Percentiles rank a stretch among this genome's conserved stretches.
phyloP scores from a whole-genome alignment of 2,888 invertebrate genomes.

The Synanthedon vespiformis region DNA sequence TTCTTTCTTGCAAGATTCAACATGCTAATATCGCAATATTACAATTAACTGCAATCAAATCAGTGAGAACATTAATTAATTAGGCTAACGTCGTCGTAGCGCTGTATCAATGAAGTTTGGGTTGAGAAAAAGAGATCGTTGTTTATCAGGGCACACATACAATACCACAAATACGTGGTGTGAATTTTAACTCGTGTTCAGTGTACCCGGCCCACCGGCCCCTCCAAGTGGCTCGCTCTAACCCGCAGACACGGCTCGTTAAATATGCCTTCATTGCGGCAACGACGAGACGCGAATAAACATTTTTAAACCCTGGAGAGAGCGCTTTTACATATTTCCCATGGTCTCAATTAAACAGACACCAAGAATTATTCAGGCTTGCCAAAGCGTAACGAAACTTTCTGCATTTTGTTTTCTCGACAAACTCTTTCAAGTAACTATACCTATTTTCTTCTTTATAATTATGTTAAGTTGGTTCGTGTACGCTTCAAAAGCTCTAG shows the following conservation, averaged over 20 bases:
- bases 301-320: constrained; percentile 9
- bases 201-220: constrained; percentile 2
- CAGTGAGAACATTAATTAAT: no score
- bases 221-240: constrained; percentile 1
- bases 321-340: constrained; percentile 9
- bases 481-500: no score
- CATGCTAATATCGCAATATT: no score
- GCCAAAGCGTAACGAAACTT: constrained; percentile 3
- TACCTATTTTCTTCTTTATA: no score
- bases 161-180: constrained; percentile 26
- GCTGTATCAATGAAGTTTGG: no score
- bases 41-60: no score
- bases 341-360: constrained; percentile 12
- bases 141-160: constrained; percentile 26
- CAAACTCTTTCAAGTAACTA: no score
- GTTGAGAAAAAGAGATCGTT: constrained; percentile 10
- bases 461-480: no score
- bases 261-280: constrained; percentile 7
- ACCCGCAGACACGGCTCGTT: constrained; percentile 1
- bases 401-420: no score
- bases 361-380: constrained; percentile 10
- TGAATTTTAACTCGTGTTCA: constrained; percentile 23
- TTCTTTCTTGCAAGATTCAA: no score
- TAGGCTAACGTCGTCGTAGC: no score
- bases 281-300: constrained; percentile 10